Evolutionary conservation across 2,113 vertebrate species (phyloP).

Genomic region (Corythornis vintsioides): DNA sequence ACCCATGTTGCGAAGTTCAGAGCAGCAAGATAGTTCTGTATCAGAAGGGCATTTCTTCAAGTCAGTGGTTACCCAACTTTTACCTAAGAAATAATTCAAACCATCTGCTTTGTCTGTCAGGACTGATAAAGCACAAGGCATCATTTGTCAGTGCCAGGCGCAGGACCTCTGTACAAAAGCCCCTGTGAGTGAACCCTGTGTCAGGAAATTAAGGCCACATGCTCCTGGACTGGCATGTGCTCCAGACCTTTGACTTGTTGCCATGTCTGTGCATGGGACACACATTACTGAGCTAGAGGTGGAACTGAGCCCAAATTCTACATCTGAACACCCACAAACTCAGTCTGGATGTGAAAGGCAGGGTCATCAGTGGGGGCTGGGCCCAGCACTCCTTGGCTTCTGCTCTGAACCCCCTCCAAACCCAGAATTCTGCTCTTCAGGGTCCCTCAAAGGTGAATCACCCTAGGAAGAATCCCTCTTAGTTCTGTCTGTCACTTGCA

Average conservation of each 20-base stretch:
- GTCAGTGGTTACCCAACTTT: neutral
- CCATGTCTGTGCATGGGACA: neutral
- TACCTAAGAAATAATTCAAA: neutral
- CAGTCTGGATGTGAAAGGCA: neutral
- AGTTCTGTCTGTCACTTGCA: neutral
- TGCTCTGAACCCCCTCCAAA: neutral
- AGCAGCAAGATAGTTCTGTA: rapidly evolving
- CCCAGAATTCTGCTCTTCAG: neutral
- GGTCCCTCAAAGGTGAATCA: neutral
- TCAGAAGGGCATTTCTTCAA: neutral
- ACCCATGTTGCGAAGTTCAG: rapidly evolving
- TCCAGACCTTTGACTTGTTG: neutral
- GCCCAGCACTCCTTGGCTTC: rapidly evolving
- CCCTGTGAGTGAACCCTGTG: rapidly evolving
- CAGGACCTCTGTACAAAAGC: neutral
- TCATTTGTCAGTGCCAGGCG: neutral
- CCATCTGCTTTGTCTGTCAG: rapidly evolving
- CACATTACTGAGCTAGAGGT: neutral
- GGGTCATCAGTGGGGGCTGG: neutral
- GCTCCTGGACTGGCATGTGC: rapidly evolving
- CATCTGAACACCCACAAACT: neutral
- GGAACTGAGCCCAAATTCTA: neutral
- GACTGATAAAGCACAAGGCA: neutral
- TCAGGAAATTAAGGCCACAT: neutral
- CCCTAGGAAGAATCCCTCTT: rapidly evolving